Conservation (phyloP, 2,113 vertebrate species). For the Hippocampus guttulatus region DNA sequence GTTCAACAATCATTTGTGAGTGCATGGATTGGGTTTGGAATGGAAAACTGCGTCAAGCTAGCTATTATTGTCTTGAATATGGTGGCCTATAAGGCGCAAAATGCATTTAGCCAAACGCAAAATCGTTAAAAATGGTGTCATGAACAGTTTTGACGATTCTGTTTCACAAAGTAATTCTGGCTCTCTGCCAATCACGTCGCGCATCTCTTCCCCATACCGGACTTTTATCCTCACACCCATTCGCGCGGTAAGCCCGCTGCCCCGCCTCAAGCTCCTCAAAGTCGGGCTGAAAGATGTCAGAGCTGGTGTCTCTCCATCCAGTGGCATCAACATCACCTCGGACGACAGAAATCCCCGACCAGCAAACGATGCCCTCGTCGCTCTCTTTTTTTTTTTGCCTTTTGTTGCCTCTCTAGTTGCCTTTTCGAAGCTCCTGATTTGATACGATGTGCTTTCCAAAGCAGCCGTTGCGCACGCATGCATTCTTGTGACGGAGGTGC, state of each 20-base stretch:
- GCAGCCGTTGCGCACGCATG: slow-evolving; percentile 16
- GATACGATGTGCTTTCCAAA: slow-evolving; percentile 12
- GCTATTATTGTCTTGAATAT: no score
- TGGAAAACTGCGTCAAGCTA: no score
- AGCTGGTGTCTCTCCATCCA: not conserved
- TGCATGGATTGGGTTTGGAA: no score
- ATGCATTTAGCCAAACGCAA: no score
- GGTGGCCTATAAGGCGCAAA: no score
- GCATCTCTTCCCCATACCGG: slow-evolving; percentile 12
- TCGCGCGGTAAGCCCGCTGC: slow-evolving; percentile 1
- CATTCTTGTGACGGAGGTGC: slow-evolving; percentile 44
- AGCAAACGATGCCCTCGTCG: not conserved
- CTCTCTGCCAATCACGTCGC: slow-evolving; percentile 55
- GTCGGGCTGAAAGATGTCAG: not conserved
- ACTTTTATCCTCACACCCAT: not conserved
- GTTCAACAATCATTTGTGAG: no score
- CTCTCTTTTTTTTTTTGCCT: not conserved
- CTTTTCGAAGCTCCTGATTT: slow-evolving; percentile 3
- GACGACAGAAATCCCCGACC: slow-evolving; percentile 33
- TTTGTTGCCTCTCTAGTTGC: not conserved
- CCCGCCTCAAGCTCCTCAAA: slow-evolving; percentile 22
- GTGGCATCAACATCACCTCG: slow-evolving; percentile 24
- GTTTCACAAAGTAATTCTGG: slow-evolving; percentile 3
- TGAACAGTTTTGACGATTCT: no score
- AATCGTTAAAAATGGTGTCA: no score